Percentiles rank a stretch among this genome's conserved stretches.
These are phyloP conservation scores for Leucoraja ocellata DNA, from an alignment of 2,797 vertebrate genomes.

Conservation along the genomic window DNA sequence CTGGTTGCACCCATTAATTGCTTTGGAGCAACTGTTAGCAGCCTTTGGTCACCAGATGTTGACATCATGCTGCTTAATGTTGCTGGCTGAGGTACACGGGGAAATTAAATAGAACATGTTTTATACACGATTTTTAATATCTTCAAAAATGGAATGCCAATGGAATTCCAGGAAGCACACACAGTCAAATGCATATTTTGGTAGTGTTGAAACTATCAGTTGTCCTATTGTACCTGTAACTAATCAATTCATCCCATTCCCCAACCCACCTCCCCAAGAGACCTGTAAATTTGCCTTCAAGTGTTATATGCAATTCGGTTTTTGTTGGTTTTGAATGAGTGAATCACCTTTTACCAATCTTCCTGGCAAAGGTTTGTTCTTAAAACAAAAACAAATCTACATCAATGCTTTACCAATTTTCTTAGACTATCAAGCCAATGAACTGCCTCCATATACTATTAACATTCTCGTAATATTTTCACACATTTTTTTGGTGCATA, in stretches of 20 bases:
- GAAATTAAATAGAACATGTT: slow-evolving; percentile 27
- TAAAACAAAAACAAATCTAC: background rate
- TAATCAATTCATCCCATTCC: background rate
- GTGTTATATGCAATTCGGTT: background rate
- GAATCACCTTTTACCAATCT: background rate
- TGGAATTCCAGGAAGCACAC: background rate
- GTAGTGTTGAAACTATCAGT: background rate
- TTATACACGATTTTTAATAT: background rate
- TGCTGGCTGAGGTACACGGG: slow-evolving; percentile 25
- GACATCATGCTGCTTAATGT: slow-evolving; percentile 31
- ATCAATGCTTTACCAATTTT: background rate
- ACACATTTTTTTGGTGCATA: too few species aligned
- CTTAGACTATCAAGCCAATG: too few species aligned
- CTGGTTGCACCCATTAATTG: slow-evolving; percentile 38
- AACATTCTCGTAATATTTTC: too few species aligned
- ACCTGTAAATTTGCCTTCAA: background rate
- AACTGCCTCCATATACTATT: too few species aligned
- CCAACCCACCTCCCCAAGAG: background rate
- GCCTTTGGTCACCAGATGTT: slow-evolving; percentile 30
- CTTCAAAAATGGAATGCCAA: slow-evolving; percentile 30
- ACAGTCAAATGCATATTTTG: background rate
- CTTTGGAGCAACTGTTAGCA: slow-evolving; percentile 38
- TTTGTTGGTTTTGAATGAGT: background rate
- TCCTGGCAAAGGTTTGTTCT: background rate
- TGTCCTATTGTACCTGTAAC: background rate